A percentile compares a stretch with the other conserved stretches of the same genome.
phyloP scores from a whole-genome alignment of 2,797 vertebrate species.

The Pseudopleuronectes americanus region DNA sequence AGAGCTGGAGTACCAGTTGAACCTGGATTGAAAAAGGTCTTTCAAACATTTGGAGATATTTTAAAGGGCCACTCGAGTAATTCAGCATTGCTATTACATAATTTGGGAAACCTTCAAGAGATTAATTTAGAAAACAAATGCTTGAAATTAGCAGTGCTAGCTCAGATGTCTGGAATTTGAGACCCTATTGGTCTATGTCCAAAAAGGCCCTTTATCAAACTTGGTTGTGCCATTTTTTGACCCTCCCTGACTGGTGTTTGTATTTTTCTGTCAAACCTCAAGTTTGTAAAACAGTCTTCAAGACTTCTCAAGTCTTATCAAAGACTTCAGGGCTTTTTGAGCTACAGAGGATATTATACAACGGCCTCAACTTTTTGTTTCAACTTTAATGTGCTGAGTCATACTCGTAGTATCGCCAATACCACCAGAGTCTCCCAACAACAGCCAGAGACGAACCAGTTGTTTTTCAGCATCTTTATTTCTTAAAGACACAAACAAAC shows the following conservation, averaged over 20 bases:
- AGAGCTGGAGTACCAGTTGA: conserved; percentile 29
- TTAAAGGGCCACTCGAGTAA: background rate
- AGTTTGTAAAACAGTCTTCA: background rate
- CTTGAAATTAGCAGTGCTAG: background rate
- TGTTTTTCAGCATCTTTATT: too few relatives aligned
- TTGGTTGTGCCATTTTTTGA: background rate
- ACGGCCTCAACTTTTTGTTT: background rate
- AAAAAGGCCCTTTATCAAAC: background rate
- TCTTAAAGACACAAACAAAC: too few relatives aligned
- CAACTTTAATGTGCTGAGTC: background rate
- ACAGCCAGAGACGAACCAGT: too few relatives aligned
- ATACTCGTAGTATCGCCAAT: background rate
- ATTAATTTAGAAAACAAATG: background rate
- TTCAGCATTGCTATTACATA: background rate
- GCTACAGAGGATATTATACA: background rate
- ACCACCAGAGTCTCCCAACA: too few relatives aligned
- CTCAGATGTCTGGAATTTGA: background rate
- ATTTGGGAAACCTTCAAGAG: background rate
- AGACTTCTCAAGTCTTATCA: too few relatives aligned
- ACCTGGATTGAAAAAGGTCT: conserved; percentile 2
- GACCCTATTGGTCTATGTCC: background rate
- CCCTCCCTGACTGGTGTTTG: background rate
- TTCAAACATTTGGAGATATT: conserved; percentile 8
- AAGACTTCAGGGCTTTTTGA: background rate
- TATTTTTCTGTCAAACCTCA: background rate